These are phyloP conservation scores for Parnassius glacialis DNA, from an alignment of 2,888 invertebrate genomes.

Conservation along the genomic window DNA sequence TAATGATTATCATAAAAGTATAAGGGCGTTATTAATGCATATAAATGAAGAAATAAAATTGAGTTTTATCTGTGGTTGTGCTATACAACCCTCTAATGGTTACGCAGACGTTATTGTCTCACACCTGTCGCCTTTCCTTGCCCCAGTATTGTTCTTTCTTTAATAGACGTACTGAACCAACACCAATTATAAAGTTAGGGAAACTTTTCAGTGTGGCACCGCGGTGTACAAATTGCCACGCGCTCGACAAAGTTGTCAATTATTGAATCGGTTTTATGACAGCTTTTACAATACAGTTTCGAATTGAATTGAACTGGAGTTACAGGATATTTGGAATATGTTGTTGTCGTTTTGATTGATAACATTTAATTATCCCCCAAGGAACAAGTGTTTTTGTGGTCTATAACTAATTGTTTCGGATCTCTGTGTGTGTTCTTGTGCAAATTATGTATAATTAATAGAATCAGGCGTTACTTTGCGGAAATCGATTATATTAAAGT, in stretches of 20 bases:
- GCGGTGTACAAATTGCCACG: slow-evolving; percentile 35
- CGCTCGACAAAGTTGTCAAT: slow-evolving; percentile 31
- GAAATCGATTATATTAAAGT: no score
- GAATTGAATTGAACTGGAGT: slow-evolving; percentile 16
- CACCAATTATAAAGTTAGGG: slow-evolving; percentile 61
- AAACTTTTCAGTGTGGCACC: slow-evolving; percentile 37
- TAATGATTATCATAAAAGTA: not conserved
- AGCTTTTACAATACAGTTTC: slow-evolving; percentile 23
- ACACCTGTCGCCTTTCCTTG: slow-evolving; percentile 15
- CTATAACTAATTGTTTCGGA: no score
- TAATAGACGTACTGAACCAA: slow-evolving; percentile 26
- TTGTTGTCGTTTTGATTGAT: slow-evolving; percentile 13
- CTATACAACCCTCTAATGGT: slow-evolving; percentile 4
- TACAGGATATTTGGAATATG: slow-evolving; percentile 14
- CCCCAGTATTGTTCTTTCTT: slow-evolving; percentile 20
- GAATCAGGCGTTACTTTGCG: no score
- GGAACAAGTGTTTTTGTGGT: no score
- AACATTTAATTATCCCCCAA: slow-evolving; percentile 15
- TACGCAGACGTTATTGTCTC: slow-evolving; percentile 18
- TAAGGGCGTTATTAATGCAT: not conserved
- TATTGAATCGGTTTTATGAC: slow-evolving; percentile 35
- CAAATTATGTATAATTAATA: no score
- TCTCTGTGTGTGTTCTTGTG: no score
- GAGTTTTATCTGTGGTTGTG: not conserved
- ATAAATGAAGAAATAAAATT: not conserved